Base-by-base conservation (phyloP, 2,797 vertebrate genomes). In the Phoebastria nigripes region DNA sequence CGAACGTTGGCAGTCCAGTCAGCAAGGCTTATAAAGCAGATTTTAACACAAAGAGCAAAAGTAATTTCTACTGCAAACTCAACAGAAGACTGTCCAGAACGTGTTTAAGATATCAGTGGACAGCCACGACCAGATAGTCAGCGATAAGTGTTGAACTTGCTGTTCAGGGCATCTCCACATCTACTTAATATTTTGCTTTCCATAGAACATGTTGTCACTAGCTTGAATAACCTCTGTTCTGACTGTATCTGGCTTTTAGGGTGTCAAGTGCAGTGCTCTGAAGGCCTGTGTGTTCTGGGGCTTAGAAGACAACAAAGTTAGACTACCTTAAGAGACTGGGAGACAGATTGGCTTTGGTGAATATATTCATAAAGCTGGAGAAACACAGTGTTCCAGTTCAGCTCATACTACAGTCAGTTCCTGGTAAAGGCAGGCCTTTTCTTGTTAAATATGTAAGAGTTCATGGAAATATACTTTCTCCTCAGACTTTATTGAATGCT, bases 361-460 rank as follows among this genome's bases (percentile, higher is more conserved):
- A 67, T 79, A 2, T 26, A 35, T 85, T 89, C 28, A 86, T 63
- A 81, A 87, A 82, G 20, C 55, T 62, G n/a, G 58, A 76, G 58
- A 76, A 92, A 70, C 56, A 51, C 20, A 5, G 11, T 89, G 59
- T 94, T 93, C 67, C 18, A 11, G 6, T 69, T 90, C 26, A 76
- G n/a, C 39, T 91, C 39, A 29, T 79, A 10, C 31, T 83, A 15
- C 17, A 56, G 29, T 61, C 55, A 37, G 19, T 95, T 95, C 52
- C 74, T 89, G 90, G 37, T 94, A 51, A 70, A 79, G 20, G 28
- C 44, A 37, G 39, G 31, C 33, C 35, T 83, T 93, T 87, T 93
- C 47, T 66, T 76, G 15, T 94, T 80, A 90, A 67, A 67, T 90
- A 61, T 52, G 61, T 56, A 89, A 86, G 73, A 74, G 56, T 86